A percentile compares a stretch with the other conserved stretches of the same genome.
phyloP scores from a whole-genome alignment of 2,888 invertebrate genomes.

The Troilus luridus region DNA sequence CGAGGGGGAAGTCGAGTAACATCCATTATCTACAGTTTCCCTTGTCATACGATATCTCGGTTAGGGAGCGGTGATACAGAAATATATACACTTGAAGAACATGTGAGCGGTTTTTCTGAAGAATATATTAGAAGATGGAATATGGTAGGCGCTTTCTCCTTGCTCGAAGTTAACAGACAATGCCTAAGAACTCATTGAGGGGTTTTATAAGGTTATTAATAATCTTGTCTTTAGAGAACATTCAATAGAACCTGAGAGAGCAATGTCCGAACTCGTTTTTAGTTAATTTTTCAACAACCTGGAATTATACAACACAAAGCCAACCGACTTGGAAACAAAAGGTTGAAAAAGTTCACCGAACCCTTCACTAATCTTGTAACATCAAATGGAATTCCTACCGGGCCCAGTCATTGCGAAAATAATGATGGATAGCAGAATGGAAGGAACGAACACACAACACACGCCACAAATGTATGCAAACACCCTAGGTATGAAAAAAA shows the following conservation, averaged over 20 bases:
- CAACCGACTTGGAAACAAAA: background rate
- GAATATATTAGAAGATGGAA: background rate
- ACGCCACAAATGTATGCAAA: background rate
- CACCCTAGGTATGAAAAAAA: slow-evolving; percentile 13
- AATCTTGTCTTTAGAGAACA: background rate
- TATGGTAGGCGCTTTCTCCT: background rate
- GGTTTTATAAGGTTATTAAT: slow-evolving; percentile 1
- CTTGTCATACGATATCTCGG: slow-evolving; percentile 17
- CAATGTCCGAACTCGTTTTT: background rate
- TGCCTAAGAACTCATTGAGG: background rate
- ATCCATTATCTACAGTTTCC: slow-evolving; percentile 5
- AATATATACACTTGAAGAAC: background rate
- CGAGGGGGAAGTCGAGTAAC: background rate
- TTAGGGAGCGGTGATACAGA: background rate
- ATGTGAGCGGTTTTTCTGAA: background rate
- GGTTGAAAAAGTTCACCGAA: background rate
- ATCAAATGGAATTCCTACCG: background rate
- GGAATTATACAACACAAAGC: background rate
- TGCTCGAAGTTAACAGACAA: background rate
- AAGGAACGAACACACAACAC: background rate
- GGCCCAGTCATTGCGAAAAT: background rate
- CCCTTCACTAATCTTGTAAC: background rate
- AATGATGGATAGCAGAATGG: background rate
- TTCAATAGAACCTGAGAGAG: background rate
- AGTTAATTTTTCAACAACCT: background rate